Base-by-base conservation (phyloP, 2,888 invertebrate species). In the Drosophila kanekoi region DNA sequence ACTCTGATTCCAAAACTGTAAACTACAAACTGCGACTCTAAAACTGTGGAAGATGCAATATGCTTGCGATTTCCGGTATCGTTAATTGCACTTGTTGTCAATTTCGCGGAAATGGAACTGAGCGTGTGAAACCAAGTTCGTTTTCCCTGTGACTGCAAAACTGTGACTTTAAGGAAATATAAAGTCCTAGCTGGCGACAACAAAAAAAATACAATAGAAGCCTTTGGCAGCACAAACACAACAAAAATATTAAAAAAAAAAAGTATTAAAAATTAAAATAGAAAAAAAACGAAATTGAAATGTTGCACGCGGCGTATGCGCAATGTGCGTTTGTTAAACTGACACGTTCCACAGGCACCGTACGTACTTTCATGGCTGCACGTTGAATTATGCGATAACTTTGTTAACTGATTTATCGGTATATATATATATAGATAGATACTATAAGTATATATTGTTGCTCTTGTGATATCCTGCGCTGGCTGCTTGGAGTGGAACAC, bases 241-340 rank as follows among this genome's bases (percentile, higher is more conserved):
- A 59, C 18, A 52, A 54, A 23, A 51, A 32, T 4, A 32, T 43
- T 10, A 16, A 41, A 57, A 10, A 52, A 20, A 45, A 47, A 57
- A n/a, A 9, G n/a, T n/a, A n/a, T n/a, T n/a, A n/a, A 9, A 14
- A 33, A 18, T 28, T 1, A 2, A 28, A 8, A 1, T 0, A 23
- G 2, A 8, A 28, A 8, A 28, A 2, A 28, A 28, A 63, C 81
- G 61, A 81, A 79, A 82, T 79, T 79, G 79, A 82, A 79, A 81
- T 20, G 75, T 57, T 61, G 62, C 16, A 62, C 73, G 40, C 20
- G 44, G 16, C 51, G 51, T 38, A 51, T 51, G 28, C 51, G 51
- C 38, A 38, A 23, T 18, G 23, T 28, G 28, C 28, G 28, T 28
- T 28, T 8, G 28, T 8, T 28, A 8, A 8, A 28, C 6, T 28